Percentiles rank a stretch among this genome's conserved stretches.
Evolutionary conservation across 2,888 invertebrate genomes (phyloP).

Genomic region (Scaptomyza flava): DNA sequence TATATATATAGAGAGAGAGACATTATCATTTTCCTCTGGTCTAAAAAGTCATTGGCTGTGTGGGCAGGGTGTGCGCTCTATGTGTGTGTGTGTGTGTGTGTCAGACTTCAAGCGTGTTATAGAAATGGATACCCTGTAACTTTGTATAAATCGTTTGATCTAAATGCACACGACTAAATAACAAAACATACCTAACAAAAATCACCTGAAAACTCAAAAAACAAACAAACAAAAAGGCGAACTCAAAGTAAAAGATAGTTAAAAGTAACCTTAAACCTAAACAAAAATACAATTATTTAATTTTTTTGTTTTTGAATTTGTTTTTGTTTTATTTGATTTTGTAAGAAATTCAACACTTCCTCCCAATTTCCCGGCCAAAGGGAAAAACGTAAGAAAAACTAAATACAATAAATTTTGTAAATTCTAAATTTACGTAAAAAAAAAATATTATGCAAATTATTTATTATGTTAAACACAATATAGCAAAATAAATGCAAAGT

Average conservation of each 20-base stretch:
- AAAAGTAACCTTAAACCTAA: slow-evolving; percentile 39
- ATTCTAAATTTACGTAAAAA: slow-evolving; percentile 74
- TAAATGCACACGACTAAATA: slow-evolving; percentile 24
- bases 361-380: slow-evolving; percentile 1
- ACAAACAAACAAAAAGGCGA: slow-evolving; percentile 38
- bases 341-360: slow-evolving; percentile 14
- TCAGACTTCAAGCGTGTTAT: slow-evolving; percentile 32
- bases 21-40: slow-evolving; percentile 22
- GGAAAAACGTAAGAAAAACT: slow-evolving; percentile 32
- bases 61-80: neutral
- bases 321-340: slow-evolving; percentile 37
- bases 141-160: slow-evolving; percentile 9
- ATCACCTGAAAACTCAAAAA: slow-evolving; percentile 35
- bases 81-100: slow-evolving; percentile 2
- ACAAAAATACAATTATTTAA: slow-evolving; percentile 3
- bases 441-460: slow-evolving; percentile 47
- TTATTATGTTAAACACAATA: slow-evolving; percentile 59
- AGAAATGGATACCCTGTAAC: slow-evolving; percentile 46
- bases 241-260: slow-evolving; percentile 78
- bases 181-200: slow-evolving; percentile 27
- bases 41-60: slow-evolving; percentile 18
- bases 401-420: slow-evolving; percentile 73
- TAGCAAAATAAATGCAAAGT: slow-evolving; percentile 73
- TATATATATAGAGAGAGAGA: neutral
- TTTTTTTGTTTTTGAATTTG: slow-evolving; percentile 15